phyloP scores from a whole-genome alignment of 2,113 vertebrate species.

The Ailuropoda melanoleuca region DNA sequence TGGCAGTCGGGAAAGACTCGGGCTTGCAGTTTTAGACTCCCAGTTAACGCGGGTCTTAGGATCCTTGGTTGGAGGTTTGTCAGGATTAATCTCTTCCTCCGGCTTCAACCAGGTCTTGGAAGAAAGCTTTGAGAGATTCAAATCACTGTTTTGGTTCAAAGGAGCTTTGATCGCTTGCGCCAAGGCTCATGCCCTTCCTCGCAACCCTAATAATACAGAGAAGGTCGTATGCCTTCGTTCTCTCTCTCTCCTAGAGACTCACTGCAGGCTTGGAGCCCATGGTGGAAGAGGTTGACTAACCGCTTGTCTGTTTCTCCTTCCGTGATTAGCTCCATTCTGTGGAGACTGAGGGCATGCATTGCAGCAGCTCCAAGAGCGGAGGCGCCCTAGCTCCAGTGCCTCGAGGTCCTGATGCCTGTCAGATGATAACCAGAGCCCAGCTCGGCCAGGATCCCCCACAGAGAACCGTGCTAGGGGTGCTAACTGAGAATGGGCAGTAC shows the following conservation, averaged over 20 bases:
- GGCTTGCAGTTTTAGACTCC: background rate
- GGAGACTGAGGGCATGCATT: slow-evolving; percentile 68
- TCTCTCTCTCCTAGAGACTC: background rate
- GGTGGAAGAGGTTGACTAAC: background rate
- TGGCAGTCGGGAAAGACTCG: background rate
- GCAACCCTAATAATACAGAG: background rate
- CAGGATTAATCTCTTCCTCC: background rate
- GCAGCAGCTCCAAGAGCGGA: slow-evolving; percentile 57
- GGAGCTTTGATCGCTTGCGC: background rate
- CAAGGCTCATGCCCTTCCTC: background rate
- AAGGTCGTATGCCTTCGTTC: background rate
- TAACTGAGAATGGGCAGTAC: slow-evolving; percentile 89
- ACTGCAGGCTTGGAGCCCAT: background rate
- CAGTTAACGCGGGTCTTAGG: background rate
- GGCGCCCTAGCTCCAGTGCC: slow-evolving; percentile 77
- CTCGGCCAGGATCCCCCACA: slow-evolving; percentile 74
- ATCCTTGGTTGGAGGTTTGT: background rate
- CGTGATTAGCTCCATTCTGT: background rate
- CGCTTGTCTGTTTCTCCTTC: background rate
- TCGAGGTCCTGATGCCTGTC: slow-evolving; percentile 53
- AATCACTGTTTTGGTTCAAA: background rate
- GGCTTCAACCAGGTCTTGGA: background rate
- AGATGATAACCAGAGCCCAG: slow-evolving; percentile 65
- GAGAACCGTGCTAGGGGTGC: slow-evolving; percentile 88
- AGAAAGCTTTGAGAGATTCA: background rate